Conservation (phyloP, 2,888 invertebrate species). For the Tinea trinotella region DNA sequence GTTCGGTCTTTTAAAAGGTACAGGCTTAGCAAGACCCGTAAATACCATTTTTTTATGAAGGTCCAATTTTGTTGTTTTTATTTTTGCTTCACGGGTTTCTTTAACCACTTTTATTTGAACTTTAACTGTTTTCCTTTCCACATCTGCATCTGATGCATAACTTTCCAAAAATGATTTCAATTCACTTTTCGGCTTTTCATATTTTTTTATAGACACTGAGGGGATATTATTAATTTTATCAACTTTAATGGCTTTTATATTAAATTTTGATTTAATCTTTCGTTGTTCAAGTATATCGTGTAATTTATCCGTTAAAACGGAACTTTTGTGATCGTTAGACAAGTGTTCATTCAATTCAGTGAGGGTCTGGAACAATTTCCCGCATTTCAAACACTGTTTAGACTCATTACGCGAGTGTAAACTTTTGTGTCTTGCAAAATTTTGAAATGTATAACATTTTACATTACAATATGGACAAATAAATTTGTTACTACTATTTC, state of each 20-base stretch:
- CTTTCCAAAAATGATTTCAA: constrained; percentile 27
- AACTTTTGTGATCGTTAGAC: constrained; percentile 35
- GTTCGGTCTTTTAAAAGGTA: neutral
- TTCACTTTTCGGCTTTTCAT: constrained; percentile 29
- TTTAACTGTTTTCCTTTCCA: neutral
- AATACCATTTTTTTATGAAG: neutral
- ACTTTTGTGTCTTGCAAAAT: constrained; percentile 50
- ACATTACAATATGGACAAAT: constrained; percentile 45
- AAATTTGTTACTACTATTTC: no score
- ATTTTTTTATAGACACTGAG: constrained; percentile 23
- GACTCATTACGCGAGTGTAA: constrained; percentile 36
- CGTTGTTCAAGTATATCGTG: constrained; percentile 44
- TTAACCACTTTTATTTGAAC: neutral
- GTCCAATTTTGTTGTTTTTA: neutral
- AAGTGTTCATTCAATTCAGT: constrained; percentile 38
- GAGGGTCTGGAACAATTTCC: constrained; percentile 34
- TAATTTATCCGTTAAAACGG: constrained; percentile 49
- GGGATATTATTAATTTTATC: constrained; percentile 37
- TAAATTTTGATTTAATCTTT: constrained; percentile 24
- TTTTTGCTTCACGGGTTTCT: neutral
- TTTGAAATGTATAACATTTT: constrained; percentile 54
- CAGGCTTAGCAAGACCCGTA: neutral
- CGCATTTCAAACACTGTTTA: constrained; percentile 50
- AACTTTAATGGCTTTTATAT: rapidly evolving
- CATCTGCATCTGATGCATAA: neutral